Evolutionary conservation across 2,113 vertebrate genomes (phyloP).

Genomic region (Heterotilapia buettikoferi): DNA sequence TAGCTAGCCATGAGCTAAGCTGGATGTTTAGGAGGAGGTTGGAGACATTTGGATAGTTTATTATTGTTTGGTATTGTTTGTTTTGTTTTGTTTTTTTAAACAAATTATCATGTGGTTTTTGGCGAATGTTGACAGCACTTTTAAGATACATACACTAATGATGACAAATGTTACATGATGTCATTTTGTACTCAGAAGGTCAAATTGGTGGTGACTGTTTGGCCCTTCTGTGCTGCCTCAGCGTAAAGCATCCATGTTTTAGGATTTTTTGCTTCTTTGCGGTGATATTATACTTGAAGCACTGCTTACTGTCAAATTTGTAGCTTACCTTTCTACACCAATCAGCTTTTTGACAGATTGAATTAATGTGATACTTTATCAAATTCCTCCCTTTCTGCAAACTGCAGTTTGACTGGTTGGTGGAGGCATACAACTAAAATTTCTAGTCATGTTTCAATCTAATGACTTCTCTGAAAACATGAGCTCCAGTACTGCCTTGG

Average conservation of each 20-base stretch:
- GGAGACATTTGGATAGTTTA: not conserved
- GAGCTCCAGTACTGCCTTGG: not conserved
- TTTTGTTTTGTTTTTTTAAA: fast-evolving
- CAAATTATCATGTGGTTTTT: not conserved
- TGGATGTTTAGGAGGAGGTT: not conserved
- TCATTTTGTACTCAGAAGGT: not conserved
- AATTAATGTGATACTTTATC: not conserved
- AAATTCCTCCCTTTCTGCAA: not conserved
- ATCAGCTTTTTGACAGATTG: not conserved
- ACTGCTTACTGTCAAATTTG: not conserved
- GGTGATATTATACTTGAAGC: not conserved
- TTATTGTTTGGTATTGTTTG: not conserved
- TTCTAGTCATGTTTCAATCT: not conserved
- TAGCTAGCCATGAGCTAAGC: not conserved
- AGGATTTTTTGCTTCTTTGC: not conserved
- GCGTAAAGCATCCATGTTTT: not conserved
- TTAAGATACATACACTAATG: not conserved
- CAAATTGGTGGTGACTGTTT: not conserved
- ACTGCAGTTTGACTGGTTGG: not conserved
- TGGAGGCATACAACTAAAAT: not conserved
- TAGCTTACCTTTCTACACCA: not conserved
- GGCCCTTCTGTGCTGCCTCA: not conserved
- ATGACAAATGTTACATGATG: not conserved
- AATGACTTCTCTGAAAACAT: not conserved
- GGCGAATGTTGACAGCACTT: not conserved